Base-by-base conservation (phyloP, 2,888 invertebrate species). In the Anthrax anthrax region DNA sequence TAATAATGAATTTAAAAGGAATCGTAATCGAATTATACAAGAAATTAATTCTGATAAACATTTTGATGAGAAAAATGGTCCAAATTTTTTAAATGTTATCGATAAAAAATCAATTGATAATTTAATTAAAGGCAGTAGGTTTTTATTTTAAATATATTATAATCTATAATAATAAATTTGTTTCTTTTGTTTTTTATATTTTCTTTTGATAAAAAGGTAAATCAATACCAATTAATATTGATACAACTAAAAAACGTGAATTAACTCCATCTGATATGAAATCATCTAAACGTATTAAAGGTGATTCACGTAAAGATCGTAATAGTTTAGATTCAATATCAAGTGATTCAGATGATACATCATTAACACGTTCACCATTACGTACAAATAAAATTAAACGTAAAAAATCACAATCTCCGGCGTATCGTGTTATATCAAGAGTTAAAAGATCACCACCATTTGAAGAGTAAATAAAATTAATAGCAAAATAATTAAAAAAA, bases 31-130 rank as follows among this genome's bases (percentile, higher is more conserved):
- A 42, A 74, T 78, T 51, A 72, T 77, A 52, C 76, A 77, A 52
- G 76, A 80, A 69, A 74, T 86, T 18, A 76, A 73, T 55, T 75
- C 76, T 55, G 76, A 78, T 32, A 70, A 68, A 48, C 88, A 88
- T 68, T 80, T 78, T 61, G 70, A 72, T 39, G 81, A 81, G 58
- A 69, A 67, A 12, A 63, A 64, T 3, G 78, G 77, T 0, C 62
- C 65, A 2, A 73, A 75, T 1, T 79, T 81, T 53, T 58, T 70
- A 18, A 65, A 73, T 47, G 58, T 72, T 17, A 63, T 74, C 12
- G 69, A 70, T 43, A 65, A 67, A 42, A 63, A 71, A 9, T 62
- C 62, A 12, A 55, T 59, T 44, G 56, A 58, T 38, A 50, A 46
- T 32, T 46, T 43, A 6, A 39, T 50, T 16, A 46, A 42, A 44